Conservation (phyloP, 2,797 vertebrate species). For the Squalus acanthias region DNA sequence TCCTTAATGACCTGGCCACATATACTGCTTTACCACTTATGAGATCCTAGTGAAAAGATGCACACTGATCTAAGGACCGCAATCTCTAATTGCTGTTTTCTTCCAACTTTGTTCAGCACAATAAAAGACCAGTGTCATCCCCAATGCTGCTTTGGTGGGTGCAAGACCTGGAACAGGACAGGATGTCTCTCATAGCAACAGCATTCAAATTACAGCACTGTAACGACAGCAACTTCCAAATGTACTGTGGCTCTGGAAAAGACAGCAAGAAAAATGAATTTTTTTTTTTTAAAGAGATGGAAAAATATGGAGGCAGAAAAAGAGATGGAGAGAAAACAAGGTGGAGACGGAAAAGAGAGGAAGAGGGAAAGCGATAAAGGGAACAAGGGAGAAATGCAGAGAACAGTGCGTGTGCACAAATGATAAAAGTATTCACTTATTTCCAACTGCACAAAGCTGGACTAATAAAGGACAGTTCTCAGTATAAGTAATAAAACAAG, state of each 20-base stretch:
- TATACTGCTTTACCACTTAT: background rate
- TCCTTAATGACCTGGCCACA: background rate
- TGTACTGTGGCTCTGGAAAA: background rate
- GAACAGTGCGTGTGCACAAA: background rate
- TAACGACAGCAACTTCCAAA: background rate
- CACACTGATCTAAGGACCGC: background rate
- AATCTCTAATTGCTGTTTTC: background rate
- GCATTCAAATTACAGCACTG: background rate
- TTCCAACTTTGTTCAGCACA: background rate
- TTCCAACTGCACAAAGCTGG: background rate
- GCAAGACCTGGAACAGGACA: background rate
- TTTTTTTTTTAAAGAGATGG: background rate
- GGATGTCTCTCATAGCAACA: background rate
- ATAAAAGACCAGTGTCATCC: background rate
- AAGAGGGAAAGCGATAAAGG: background rate
- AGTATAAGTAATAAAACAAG: background rate
- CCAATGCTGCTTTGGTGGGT: background rate
- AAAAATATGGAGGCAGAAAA: too few species aligned
- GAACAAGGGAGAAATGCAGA: background rate
- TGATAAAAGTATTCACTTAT: background rate
- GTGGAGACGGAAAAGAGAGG: background rate
- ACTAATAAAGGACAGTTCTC: too few species aligned
- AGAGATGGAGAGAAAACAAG: background rate
- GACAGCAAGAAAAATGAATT: background rate
- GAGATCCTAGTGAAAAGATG: background rate